These are phyloP conservation scores for Yponomeuta malinellus DNA, from an alignment of 2,888 invertebrate genomes.

Conservation along the genomic window DNA sequence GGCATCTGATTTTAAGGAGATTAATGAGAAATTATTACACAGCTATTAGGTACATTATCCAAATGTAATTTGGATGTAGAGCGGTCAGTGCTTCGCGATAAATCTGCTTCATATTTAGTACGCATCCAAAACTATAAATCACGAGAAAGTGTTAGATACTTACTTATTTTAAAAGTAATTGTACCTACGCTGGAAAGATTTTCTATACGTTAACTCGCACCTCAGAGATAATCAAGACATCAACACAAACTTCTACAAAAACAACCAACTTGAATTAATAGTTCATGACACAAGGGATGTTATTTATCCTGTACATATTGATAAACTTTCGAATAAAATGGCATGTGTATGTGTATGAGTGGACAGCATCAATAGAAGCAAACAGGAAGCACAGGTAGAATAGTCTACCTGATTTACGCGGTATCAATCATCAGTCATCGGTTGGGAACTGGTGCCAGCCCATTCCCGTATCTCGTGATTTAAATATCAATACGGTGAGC, in stretches of 20 bases:
- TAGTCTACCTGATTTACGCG: slow-evolving; percentile 19
- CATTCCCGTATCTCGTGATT: slow-evolving; percentile 33
- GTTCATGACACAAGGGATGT: background rate
- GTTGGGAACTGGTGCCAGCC: slow-evolving; percentile 32
- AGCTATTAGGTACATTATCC: background rate
- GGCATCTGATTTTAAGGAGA: background rate
- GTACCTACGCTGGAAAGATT: background rate
- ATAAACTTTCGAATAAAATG: background rate
- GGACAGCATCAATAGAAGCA: background rate
- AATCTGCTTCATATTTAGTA: background rate
- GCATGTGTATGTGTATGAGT: background rate
- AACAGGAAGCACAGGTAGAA: slow-evolving; percentile 1
- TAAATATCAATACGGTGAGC: slow-evolving; percentile 25
- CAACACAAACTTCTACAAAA: too few relatives aligned
- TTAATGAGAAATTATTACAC: background rate
- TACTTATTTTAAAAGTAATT: background rate
- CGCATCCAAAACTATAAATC: background rate
- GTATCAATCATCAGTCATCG: slow-evolving; percentile 30
- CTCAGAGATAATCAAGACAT: too few relatives aligned
- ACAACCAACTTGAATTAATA: too few relatives aligned
- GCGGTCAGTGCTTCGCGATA: background rate
- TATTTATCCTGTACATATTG: background rate
- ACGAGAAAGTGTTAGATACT: background rate
- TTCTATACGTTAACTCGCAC: background rate
- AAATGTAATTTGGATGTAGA: background rate